A percentile compares a stretch with the other conserved stretches of the same genome.
These are phyloP conservation scores for Tetheella fluctuosa DNA, from an alignment of 2,888 invertebrate genomes.

Conservation along the genomic window DNA sequence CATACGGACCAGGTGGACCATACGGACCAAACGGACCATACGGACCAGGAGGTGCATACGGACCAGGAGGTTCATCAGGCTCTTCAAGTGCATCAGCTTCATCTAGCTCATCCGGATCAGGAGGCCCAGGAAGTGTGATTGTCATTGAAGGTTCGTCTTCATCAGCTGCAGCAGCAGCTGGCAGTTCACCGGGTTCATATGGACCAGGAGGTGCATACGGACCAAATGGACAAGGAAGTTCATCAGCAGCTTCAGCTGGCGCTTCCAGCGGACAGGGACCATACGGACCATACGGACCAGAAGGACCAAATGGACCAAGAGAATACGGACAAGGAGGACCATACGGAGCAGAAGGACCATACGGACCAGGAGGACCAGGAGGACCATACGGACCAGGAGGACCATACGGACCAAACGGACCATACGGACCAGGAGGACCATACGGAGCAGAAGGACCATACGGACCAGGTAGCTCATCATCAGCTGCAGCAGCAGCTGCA, in stretches of 20 bases:
- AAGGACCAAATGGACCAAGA: not conserved
- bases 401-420: conserved; percentile 3
- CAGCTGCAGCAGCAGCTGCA: conserved; percentile 12
- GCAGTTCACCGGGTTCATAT: conserved; percentile 10
- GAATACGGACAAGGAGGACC: not conserved
- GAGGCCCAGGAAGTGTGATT: too few relatives aligned
- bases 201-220: conserved; percentile 7
- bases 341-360: not conserved
- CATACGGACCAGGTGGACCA: conserved; percentile 16
- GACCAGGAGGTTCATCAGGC: too few relatives aligned
- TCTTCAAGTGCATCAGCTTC: too few relatives aligned
- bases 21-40: conserved; percentile 1
- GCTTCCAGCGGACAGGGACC: too few relatives aligned
- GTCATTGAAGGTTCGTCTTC: not conserved
- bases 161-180: conserved; percentile 9
- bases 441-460: too few relatives aligned
- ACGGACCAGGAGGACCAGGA: not conserved
- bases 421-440: conserved; percentile 3
- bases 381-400: conserved; percentile 13
- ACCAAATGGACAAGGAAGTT: too few relatives aligned
- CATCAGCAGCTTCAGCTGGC: too few relatives aligned
- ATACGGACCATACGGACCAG: too few relatives aligned
- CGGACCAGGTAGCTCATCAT: too few relatives aligned
- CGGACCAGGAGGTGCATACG: not conserved
- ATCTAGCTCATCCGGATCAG: too few relatives aligned